Evolutionary conservation across 2,888 invertebrate species (phyloP).

Genomic region (Heliconius cydno): DNA sequence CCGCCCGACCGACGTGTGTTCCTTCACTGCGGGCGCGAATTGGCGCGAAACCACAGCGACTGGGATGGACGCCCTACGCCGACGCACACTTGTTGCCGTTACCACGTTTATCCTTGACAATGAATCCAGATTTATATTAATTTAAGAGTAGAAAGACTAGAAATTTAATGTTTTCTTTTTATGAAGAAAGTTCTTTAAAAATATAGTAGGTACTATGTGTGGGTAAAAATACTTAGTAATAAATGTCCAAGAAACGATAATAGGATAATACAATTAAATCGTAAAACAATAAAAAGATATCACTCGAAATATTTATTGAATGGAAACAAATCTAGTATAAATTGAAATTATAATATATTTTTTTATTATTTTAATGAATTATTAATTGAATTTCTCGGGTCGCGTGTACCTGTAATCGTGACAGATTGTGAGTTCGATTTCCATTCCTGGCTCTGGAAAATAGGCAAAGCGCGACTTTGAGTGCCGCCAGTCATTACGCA

Average conservation of each 20-base stretch:
- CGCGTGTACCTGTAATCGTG: too few relatives aligned
- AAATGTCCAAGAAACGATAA: neutral
- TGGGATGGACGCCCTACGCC: constrained; percentile 66
- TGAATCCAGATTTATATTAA: constrained; percentile 44
- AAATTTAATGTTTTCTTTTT: neutral
- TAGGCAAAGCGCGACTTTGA: too few relatives aligned
- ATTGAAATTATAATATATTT: neutral
- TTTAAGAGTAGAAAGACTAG: neutral
- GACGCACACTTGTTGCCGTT: constrained; percentile 76
- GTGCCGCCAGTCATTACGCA: too few relatives aligned
- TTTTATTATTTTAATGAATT: too few relatives aligned
- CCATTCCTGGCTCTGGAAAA: too few relatives aligned
- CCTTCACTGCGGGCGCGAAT: constrained; percentile 73
- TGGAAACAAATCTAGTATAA: neutral
- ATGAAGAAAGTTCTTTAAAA: neutral
- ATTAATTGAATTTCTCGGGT: too few relatives aligned
- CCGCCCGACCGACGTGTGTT: constrained; percentile 70
- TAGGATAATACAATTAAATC: neutral
- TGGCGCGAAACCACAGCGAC: constrained; percentile 69
- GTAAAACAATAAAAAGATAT: neutral
- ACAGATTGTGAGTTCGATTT: too few relatives aligned
- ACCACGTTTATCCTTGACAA: constrained; percentile 64
- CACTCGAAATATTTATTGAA: neutral
- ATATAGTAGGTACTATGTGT: neutral
- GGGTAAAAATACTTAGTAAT: neutral